These are phyloP conservation scores for Peromyscus nudipes DNA, from an alignment of 2,797 vertebrate genomes.

Conservation along the genomic window DNA sequence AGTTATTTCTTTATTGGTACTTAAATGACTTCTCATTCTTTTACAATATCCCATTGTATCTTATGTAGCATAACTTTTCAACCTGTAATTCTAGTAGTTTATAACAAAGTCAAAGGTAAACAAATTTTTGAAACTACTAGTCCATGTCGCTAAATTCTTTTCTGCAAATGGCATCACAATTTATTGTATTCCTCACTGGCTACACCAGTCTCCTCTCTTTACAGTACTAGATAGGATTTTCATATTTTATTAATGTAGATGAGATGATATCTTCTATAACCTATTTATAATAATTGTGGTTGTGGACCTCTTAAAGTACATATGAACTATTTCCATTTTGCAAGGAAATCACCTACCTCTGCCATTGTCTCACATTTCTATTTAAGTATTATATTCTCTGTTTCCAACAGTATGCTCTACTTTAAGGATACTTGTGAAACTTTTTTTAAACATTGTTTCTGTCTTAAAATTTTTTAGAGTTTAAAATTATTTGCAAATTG, in stretches of 20 bases:
- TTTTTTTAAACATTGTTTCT: not conserved
- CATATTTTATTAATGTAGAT: not conserved
- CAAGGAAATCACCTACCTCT: not conserved
- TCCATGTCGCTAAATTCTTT: not conserved
- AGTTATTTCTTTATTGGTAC: not conserved
- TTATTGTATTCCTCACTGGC: not conserved
- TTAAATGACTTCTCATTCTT: slow-evolving; percentile 41
- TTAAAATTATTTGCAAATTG: slow-evolving; percentile 51
- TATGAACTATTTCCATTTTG: not conserved
- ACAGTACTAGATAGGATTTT: not conserved
- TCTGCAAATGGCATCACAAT: not conserved
- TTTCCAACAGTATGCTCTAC: not conserved
- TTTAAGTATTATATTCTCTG: not conserved
- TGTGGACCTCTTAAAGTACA: not conserved
- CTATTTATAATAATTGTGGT: slow-evolving; percentile 26
- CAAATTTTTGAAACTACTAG: not conserved
- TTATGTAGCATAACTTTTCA: not conserved
- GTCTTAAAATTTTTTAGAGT: not conserved
- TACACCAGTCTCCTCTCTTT: not conserved
- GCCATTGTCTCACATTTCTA: not conserved
- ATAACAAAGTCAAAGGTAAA: not conserved
- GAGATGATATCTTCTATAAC: not conserved
- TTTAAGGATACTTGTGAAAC: not conserved
- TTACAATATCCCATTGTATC: not conserved
- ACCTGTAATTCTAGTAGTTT: not conserved